These are phyloP conservation scores for Leptarthrus brevirostris DNA, from an alignment of 2,888 invertebrate species.

Conservation along the genomic window DNA sequence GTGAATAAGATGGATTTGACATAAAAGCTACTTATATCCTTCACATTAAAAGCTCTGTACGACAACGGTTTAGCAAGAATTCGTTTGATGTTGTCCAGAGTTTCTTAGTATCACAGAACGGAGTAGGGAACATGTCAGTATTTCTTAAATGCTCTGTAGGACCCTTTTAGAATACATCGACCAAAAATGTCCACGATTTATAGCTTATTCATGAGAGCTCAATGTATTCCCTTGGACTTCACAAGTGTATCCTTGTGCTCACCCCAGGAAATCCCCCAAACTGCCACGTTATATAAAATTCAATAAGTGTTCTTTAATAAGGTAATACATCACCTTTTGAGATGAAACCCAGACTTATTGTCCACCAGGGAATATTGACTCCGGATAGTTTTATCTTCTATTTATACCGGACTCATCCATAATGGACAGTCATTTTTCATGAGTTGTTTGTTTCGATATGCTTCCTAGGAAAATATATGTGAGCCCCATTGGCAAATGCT, in stretches of 20 bases:
- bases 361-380: conserved; percentile 50
- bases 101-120: neutral
- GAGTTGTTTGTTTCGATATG: conserved; percentile 46
- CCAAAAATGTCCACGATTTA: conserved; percentile 38
- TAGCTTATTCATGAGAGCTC: conserved; percentile 49
- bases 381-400: conserved; percentile 51
- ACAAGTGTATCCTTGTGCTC: neutral
- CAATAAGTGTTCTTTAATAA: conserved; percentile 54
- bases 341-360: conserved; percentile 51
- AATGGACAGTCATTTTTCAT: conserved; percentile 53
- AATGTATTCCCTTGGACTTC: conserved; percentile 30
- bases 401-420: conserved; percentile 52
- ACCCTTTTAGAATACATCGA: conserved; percentile 33
- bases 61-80: neutral
- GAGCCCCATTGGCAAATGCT: neutral
- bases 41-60: conserved; percentile 25
- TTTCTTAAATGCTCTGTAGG: conserved; percentile 3
- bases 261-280: conserved; percentile 29
- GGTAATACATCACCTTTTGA: conserved; percentile 54
- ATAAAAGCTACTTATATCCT: conserved; percentile 41
- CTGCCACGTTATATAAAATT: conserved; percentile 53
- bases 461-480: conserved; percentile 14
- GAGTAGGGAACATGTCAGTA: neutral
- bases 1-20: conserved; percentile 53
- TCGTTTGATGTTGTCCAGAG: conserved; percentile 45